These are phyloP conservation scores for Tenualosa ilisha DNA, from an alignment of 2,797 vertebrate genomes.

Conservation along the genomic window DNA sequence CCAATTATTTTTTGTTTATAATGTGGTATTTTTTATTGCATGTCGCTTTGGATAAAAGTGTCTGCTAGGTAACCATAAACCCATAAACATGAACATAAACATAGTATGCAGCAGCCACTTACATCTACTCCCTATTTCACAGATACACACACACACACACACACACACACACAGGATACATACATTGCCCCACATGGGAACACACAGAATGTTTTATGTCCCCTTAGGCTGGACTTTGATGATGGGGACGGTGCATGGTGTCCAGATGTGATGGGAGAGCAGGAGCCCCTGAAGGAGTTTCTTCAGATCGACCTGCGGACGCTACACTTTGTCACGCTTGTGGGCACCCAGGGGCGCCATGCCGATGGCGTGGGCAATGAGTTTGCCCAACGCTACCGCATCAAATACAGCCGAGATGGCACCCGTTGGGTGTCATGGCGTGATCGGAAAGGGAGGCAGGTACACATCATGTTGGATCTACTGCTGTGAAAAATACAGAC, in stretches of 20 bases:
- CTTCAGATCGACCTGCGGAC: conserved; percentile 90
- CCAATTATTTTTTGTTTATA: too few species aligned
- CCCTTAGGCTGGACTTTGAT: conserved; percentile 86
- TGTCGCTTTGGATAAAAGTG: too few species aligned
- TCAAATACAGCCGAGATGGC: conserved; percentile 93
- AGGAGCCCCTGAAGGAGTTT: conserved; percentile 85
- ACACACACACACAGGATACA: neutral
- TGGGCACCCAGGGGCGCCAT: conserved; percentile 94
- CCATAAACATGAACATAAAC: too few species aligned
- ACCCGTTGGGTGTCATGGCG: conserved; percentile 90
- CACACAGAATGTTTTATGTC: neutral
- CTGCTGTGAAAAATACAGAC: neutral
- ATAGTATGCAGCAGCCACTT: neutral
- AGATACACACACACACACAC: too few species aligned
- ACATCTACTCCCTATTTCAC: neutral
- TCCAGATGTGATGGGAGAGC: conserved; percentile 83
- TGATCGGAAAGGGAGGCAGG: conserved; percentile 88
- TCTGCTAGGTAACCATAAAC: too few species aligned
- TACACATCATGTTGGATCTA: conserved; percentile 56
- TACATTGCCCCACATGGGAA: too few species aligned
- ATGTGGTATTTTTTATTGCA: too few species aligned
- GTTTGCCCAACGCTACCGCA: conserved; percentile 92
- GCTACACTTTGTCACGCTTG: conserved; percentile 92
- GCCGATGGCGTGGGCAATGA: conserved; percentile 94
- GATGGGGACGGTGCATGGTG: conserved; percentile 96